Base-by-base conservation (phyloP, 2,888 invertebrate species). In the Aleiodes alternator region DNA sequence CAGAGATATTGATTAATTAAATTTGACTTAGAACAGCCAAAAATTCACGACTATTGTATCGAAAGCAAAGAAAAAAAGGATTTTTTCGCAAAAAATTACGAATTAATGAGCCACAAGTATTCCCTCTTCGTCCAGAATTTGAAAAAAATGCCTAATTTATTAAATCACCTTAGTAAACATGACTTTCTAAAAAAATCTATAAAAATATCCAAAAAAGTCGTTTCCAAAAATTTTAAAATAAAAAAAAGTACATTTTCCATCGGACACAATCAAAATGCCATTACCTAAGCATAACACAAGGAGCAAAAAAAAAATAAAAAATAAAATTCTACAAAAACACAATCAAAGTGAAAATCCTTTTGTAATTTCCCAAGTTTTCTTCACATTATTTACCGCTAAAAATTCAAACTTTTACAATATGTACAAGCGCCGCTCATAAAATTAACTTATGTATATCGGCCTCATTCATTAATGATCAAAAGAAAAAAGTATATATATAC, bases 371-470 rank as follows among this genome's bases (percentile, higher is more conserved):
- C 51, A 68, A 50, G 31, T 68, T 68, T 51, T 51, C 31, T 31
- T 56, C 56, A 57, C 55, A 72, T 72, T 43, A 72, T 72, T 43
- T n/a, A 34, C 23, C 51, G 29, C 11, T 51, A 51, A 6, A 68
- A 6, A 68, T 68, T 70, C 53, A 59, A 76, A 74, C 75, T 74
- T 73, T 70, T 43, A 73, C 77, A 78, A 43, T 78, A 76, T 79
- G 72, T 79, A 77, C 79, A 79, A 79, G 61, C 66, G 77, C 75
- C 77, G 76, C 77, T 59, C 69, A 48, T 68, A 76, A 72, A 66
- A 70, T 61, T 59, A 72, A 66, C 66, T 31, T 64, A 43, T 64
- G 73, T 53, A 69, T 43, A 51, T 69, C 64, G 64, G 64, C 64
- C 64, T 43, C 48, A 16, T 23, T 48, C 43, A 64, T 23, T 43